Conservation (phyloP, 2,888 invertebrate genomes). For the Dicycla oo region DNA sequence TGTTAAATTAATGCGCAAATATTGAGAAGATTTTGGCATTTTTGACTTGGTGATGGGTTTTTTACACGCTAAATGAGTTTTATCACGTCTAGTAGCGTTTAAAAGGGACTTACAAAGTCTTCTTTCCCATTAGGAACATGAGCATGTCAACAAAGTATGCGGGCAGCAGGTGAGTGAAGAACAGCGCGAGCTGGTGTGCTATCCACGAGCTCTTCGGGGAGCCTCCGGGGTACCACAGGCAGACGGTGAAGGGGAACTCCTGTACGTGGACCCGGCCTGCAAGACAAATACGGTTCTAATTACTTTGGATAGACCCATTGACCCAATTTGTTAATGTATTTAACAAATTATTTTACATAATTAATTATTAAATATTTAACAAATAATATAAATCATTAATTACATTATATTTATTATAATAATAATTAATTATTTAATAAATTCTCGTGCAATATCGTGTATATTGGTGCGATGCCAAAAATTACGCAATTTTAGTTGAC, state of each 20-base stretch:
- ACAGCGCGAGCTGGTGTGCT: constrained; percentile 91
- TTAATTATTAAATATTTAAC: too few species aligned
- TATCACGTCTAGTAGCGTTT: not conserved
- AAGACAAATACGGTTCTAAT: not conserved
- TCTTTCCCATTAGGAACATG: constrained; percentile 92
- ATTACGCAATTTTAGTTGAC: not conserved
- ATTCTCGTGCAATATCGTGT: too few species aligned
- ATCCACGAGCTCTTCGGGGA: constrained; percentile 92
- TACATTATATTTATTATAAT: too few species aligned
- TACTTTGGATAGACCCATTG: too few species aligned
- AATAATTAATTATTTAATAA: too few species aligned
- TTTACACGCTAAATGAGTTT: not conserved
- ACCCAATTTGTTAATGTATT: too few species aligned
- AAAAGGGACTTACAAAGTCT: constrained; percentile 93
- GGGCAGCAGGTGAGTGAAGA: constrained; percentile 94
- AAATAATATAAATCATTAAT: too few species aligned
- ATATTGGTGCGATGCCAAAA: too few species aligned
- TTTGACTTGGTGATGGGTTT: not conserved
- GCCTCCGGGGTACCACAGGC: constrained; percentile 95
- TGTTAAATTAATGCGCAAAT: not conserved
- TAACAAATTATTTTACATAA: too few species aligned
- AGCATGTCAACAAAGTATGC: constrained; percentile 94
- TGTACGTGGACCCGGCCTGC: constrained; percentile 90
- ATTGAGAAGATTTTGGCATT: not conserved
- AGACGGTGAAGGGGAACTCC: constrained; percentile 94